Percentiles rank a stretch among this genome's conserved stretches.
Conservation (phyloP, 2,797 vertebrate genomes). For the Anisognathus igniventris region DNA sequence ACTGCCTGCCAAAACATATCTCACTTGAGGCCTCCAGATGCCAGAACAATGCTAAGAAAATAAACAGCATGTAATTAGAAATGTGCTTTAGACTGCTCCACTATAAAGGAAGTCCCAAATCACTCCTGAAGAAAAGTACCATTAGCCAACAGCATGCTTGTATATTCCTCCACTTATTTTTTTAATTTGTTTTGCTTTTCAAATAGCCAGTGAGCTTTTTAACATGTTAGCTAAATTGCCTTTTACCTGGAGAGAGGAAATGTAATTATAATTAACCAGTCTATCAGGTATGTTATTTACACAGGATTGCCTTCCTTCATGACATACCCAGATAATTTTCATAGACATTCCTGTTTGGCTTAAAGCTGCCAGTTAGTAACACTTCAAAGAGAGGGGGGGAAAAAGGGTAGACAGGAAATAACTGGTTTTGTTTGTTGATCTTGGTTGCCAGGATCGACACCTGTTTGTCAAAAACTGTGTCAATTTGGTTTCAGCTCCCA, state of each 20-base stretch:
- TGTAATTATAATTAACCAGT: background rate
- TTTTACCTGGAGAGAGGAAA: background rate
- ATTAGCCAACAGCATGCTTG: background rate
- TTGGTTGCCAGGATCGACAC: background rate
- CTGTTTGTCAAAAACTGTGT: background rate
- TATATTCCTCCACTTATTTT: background rate
- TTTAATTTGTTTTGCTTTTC: background rate
- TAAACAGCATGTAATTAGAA: background rate
- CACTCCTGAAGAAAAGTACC: background rate
- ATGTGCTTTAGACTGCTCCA: background rate
- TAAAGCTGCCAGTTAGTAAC: slow-evolving; percentile 20
- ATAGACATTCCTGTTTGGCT: background rate
- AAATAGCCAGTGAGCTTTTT: background rate
- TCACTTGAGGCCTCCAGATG: background rate
- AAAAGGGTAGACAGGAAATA: background rate
- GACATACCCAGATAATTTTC: background rate
- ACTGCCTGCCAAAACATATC: background rate
- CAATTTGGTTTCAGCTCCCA: slow-evolving; percentile 16
- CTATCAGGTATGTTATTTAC: background rate
- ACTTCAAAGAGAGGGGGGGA: accelerated
- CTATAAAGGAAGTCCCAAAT: background rate
- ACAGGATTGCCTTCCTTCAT: background rate
- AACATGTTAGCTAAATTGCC: background rate
- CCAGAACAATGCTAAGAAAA: background rate
- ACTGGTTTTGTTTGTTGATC: slow-evolving; percentile 10